Conservation (phyloP, 1,140 invertebrate genomes). For the Artemia franciscana region DNA sequence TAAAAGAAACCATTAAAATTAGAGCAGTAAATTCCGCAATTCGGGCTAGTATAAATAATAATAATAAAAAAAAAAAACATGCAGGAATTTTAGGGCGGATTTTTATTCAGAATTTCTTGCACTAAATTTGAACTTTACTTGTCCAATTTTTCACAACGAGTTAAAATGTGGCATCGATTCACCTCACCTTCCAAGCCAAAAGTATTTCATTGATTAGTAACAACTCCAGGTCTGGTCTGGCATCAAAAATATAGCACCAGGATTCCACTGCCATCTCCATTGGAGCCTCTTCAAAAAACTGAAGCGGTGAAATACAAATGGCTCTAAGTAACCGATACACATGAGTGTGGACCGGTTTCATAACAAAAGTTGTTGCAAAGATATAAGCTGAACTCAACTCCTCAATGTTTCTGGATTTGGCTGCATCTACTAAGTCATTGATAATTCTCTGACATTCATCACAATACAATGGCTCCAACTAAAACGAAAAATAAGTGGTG, state of each 20-base stretch:
- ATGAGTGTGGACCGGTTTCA: constrained; percentile 36
- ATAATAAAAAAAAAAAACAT: background rate
- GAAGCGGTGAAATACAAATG: constrained; percentile 58
- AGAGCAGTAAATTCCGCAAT: too few relatives aligned
- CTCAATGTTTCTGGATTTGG: constrained; percentile 32
- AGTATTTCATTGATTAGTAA: constrained; percentile 72
- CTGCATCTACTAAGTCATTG: constrained; percentile 27
- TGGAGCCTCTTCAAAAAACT: constrained; percentile 66
- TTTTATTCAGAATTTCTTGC: too few relatives aligned
- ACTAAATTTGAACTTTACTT: background rate
- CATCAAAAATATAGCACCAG: constrained; percentile 94
- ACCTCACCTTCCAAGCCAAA: constrained; percentile 50
- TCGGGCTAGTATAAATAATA: background rate
- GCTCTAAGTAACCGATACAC: constrained; percentile 47
- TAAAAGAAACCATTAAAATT: too few relatives aligned
- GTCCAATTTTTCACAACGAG: constrained; percentile 5
- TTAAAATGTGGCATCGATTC: background rate
- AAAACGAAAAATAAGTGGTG: too few relatives aligned
- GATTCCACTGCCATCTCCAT: constrained; percentile 77
- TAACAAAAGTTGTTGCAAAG: constrained; percentile 68
- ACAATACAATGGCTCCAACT: too few relatives aligned
- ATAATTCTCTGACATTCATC: constrained; percentile 27
- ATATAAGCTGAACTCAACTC: constrained; percentile 57
- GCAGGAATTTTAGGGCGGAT: background rate
- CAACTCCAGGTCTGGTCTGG: constrained; percentile 66